Percentiles rank a stretch among this genome's conserved stretches.
These are phyloP conservation scores for Salmo trutta DNA, from an alignment of 2,797 vertebrate genomes.

Conservation along the genomic window DNA sequence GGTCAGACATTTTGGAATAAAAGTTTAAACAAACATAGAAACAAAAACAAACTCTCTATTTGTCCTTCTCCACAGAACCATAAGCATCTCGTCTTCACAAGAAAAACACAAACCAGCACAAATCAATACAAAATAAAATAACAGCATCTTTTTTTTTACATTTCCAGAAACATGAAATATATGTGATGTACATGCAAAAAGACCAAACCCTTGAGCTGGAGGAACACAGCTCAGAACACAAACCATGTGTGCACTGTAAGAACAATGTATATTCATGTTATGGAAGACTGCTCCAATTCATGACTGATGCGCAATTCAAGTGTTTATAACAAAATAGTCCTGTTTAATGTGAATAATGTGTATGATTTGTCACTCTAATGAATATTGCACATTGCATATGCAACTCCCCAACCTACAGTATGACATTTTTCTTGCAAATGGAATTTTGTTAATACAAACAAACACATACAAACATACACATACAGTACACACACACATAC, in stretches of 20 bases:
- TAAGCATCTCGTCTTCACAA: constrained; percentile 46
- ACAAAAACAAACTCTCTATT: constrained; percentile 39
- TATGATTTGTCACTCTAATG: constrained; percentile 58
- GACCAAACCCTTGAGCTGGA: constrained; percentile 27
- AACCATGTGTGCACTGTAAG: background rate
- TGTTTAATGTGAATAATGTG: background rate
- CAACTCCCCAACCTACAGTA: constrained; percentile 75
- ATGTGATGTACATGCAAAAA: constrained; percentile 51
- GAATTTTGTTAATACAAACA: constrained; percentile 17
- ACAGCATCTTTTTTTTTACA: constrained; percentile 55
- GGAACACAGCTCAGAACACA: constrained; percentile 28
- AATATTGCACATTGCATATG: constrained; percentile 78
- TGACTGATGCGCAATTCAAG: constrained; percentile 2
- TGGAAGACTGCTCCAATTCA: background rate
- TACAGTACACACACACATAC: no score
- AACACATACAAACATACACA: background rate
- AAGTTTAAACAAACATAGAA: constrained; percentile 20
- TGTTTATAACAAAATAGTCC: background rate
- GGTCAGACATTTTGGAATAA: constrained; percentile 27
- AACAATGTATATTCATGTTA: background rate
- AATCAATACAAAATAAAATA: constrained; percentile 68
- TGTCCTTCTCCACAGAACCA: constrained; percentile 32
- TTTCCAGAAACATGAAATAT: constrained; percentile 48
- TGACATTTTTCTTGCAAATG: constrained; percentile 47
- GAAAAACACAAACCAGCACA: constrained; percentile 56